Base-by-base conservation (phyloP, 2,113 vertebrate genomes). In the Ptychochromis oligacanthus region DNA sequence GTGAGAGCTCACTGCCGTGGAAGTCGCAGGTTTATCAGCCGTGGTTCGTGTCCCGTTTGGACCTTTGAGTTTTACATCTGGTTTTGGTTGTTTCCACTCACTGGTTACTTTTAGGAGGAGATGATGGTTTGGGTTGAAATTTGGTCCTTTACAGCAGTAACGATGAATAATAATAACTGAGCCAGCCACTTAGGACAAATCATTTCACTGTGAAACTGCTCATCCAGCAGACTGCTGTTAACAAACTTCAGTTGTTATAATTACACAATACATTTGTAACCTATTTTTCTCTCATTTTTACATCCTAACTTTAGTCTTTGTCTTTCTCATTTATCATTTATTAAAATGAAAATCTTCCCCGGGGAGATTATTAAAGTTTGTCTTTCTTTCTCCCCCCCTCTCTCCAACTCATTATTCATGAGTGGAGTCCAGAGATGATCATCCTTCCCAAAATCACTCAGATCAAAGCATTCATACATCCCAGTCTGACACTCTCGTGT, bases 381-480 rank as follows among this genome's bases (percentile, higher is more conserved):
- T 40, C 49, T 34, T 11, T 7, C 20, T 26, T 3, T 20, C n/a
- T 8, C 9, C 5, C 26, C 31, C 31, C 11, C 10, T 57, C 3
- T 75, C 57, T 40, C 17, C 28, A 0, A n/a, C 62, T 56, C 24
- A 52, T 82, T 70, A 85, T 88, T 88, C 76, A 76, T 85, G 75
- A 79, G 46, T 6, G 2, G 59, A 75, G 57, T 64, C 38, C 46
- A 43, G 74, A 74, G 78, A 84, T 76, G 40, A 52, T 86, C 75
- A 36, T 58, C 57, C 56, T 57, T 43, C 61, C 55, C 34, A 28
- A 28, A 80, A 62, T 74, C 82, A 7, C 20, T 18, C 55, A 54
- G 65, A 89, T 79, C 80, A 85, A 83, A 82, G 75, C 67, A 0
- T 22, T 70, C 20, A 3, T 4, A 67, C 49, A 12, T 76, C 56